A percentile compares a stretch with the other conserved stretches of the same genome.
These are phyloP conservation scores for Philopedon plagiatum DNA, from an alignment of 2,888 invertebrate species.

Conservation along the genomic window DNA sequence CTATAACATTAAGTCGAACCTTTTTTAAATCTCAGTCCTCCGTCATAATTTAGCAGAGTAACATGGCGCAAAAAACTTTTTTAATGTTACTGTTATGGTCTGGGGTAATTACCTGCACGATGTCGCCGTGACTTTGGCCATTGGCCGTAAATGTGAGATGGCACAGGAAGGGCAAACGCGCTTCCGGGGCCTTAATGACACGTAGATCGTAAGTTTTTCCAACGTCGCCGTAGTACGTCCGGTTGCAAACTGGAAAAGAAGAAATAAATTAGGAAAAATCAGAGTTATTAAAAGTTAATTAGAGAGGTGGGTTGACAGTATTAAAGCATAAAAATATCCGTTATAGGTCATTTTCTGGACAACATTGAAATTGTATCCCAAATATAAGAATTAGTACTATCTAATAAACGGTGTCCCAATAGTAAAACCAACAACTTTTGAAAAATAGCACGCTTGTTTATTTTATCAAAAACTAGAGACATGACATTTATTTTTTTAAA, in stretches of 20 bases:
- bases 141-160: conserved; percentile 94
- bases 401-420: no score
- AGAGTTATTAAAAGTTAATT: neutral
- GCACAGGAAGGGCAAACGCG: conserved; percentile 88
- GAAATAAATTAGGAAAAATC: conserved; percentile 14
- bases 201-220: conserved; percentile 86
- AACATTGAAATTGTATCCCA: no score
- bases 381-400: no score
- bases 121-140: conserved; percentile 89
- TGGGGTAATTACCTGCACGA: conserved; percentile 79
- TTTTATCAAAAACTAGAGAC: no score
- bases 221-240: conserved; percentile 91
- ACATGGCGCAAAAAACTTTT: conserved; percentile 13
- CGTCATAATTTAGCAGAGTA: conserved; percentile 24
- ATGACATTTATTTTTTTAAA: no score
- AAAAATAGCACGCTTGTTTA: no score
- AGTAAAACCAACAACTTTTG: no score
- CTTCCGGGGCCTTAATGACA: conserved; percentile 80
- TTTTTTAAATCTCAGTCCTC: conserved; percentile 3
- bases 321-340: neutral
- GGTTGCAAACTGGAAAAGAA: conserved; percentile 81
- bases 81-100: conserved; percentile 41
- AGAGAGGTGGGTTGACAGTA: neutral
- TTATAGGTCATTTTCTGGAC: no score
- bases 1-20: no score